Conservation (phyloP, 2,888 invertebrate species). For the Drosophila prolongata region DNA sequence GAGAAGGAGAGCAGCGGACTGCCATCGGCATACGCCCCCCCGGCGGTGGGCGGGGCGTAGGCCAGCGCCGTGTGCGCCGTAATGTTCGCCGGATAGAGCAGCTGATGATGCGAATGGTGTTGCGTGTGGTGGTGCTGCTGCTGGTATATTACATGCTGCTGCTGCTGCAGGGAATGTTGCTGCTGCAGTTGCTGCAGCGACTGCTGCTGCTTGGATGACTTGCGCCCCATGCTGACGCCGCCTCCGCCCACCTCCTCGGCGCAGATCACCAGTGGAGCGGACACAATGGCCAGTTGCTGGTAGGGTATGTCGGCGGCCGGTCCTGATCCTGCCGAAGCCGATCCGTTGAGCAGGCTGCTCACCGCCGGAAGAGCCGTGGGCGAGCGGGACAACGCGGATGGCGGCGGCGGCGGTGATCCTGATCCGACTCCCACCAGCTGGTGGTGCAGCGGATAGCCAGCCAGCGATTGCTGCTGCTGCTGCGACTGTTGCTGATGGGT, state of each 20-base stretch:
- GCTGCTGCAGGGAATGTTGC: constrained; percentile 41
- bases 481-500: constrained; percentile 70
- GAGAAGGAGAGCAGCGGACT: constrained; percentile 91
- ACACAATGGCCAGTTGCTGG: constrained; percentile 80
- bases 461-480: constrained; percentile 72
- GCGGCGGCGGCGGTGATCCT: constrained; percentile 37
- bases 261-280: constrained; percentile 66
- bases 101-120: constrained; percentile 50
- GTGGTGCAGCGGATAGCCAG: constrained; percentile 75
- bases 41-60: constrained; percentile 85
- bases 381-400: constrained; percentile 58
- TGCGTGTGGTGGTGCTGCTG: constrained; percentile 65
- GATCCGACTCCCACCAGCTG: constrained; percentile 60
- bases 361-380: constrained; percentile 64
- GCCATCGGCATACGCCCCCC: constrained; percentile 86
- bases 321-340: constrained; percentile 16
- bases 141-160: constrained; percentile 36
- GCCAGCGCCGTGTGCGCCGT: constrained; percentile 84
- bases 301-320: constrained; percentile 45
- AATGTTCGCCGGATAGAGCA: constrained; percentile 83
- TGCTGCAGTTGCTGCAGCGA: constrained; percentile 46
- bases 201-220: constrained; percentile 44
- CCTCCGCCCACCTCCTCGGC: constrained; percentile 52
- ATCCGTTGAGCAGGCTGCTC: constrained; percentile 63
- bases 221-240: constrained; percentile 22